A percentile compares a stretch with the other conserved stretches of the same genome.
phyloP scores from a whole-genome alignment of 1,140 invertebrate genomes.

The Geopemphigus sp. region DNA sequence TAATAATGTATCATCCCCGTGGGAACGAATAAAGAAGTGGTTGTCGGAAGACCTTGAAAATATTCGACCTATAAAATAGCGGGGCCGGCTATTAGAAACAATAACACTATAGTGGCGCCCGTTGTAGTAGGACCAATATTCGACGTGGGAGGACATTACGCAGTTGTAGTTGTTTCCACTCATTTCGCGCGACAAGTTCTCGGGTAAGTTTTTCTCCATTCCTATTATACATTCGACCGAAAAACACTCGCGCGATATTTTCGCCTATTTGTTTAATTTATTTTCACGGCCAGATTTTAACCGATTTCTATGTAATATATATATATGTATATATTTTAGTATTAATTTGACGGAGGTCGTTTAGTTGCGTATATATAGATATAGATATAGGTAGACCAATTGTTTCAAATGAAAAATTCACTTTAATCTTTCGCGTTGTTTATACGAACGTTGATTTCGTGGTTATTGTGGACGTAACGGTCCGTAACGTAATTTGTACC shows the following conservation, averaged over 20 bases:
- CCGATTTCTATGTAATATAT: no score
- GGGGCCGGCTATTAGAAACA: not conserved
- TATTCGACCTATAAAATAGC: not conserved
- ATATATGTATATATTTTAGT: not conserved
- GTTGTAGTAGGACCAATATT: not conserved
- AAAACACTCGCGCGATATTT: no score
- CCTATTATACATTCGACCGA: not conserved
- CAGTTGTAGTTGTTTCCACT: not conserved
- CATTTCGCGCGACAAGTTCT: not conserved
- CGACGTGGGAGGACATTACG: not conserved
- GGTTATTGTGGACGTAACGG: no score
- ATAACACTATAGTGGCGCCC: not conserved
- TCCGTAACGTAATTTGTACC: no score
- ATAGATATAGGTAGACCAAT: no score
- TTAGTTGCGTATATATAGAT: no score
- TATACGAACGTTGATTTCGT: no score
- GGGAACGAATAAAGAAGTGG: not conserved
- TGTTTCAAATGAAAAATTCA: no score
- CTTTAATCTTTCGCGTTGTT: no score
- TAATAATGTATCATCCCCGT: not conserved
- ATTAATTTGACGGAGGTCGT: not conserved
- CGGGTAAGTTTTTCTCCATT: not conserved
- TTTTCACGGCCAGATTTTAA: no score
- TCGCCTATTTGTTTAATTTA: no score
- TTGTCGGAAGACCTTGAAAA: not conserved